Base-by-base conservation (phyloP, 2,113 vertebrate genomes). In the Mionectes macconnelli region DNA sequence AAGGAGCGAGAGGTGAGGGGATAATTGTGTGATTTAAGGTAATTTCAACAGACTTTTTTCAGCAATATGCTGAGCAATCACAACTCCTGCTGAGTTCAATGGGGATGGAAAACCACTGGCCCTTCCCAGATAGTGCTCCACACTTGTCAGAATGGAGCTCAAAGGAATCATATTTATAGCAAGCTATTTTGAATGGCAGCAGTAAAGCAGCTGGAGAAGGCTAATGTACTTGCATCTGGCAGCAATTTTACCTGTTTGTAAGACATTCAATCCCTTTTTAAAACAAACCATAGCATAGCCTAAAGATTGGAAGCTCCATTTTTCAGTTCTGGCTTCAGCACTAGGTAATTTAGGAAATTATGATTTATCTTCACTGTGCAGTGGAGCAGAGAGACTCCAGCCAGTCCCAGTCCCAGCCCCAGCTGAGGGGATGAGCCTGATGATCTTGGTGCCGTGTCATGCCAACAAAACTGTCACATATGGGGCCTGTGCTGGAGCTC, bases 191-290 rank as follows among this genome's bases (percentile, higher is more conserved):
- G 94, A 94, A 96, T 92, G 92, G 95, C 93, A 92, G 93, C 87
- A 88, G 85, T 90, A 96, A 94, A 96, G 92, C 96, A 92, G 94
- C 92, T 96, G 94, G 94, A 93, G 88, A 84, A 96, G 83, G 87
- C 75, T 81, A 86, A 94, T 94, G 89, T 37, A 50, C 91, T 87
- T 94, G 91, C 78, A 93, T 74, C 96, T 92, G 96, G 93, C 92
- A 93, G 86, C 85, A 96, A 92, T 93, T 96, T 94, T 81, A 92
- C 92, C 93, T 96, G 94, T 90, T 96, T 95, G 56, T 72, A 89
- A 93, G 92, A 90, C 64, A 72, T 59, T 93, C 76, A 92, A 81
- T 92, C 76, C 88, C 85, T 86, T 94, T 92, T 87, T 93, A 93
- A 95, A 96, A 95, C 88, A 95, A 93, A 87, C 84, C 66, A 20